These are phyloP conservation scores for Zootermopsis nevadensis DNA, from an alignment of 2,888 invertebrate genomes.

Conservation along the genomic window DNA sequence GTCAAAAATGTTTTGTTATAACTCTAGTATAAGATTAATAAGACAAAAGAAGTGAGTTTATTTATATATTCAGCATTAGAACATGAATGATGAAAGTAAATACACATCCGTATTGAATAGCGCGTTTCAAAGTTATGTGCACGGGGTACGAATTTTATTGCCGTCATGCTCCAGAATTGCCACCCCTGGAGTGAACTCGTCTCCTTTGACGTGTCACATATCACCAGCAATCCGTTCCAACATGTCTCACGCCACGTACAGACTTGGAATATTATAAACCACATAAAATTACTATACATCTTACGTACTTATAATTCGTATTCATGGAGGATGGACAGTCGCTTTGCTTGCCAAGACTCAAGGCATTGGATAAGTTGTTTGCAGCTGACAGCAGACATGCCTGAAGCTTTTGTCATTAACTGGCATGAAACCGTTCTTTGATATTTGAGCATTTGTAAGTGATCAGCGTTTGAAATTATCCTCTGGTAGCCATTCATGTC, in stretches of 20 bases:
- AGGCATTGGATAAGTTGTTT: slow-evolving; percentile 4
- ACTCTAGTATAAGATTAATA: too few relatives aligned
- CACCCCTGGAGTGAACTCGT: slow-evolving; percentile 1
- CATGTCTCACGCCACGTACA: slow-evolving; percentile 29
- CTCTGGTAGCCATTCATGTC: too few relatives aligned
- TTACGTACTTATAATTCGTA: slow-evolving; percentile 17
- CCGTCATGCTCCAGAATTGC: not conserved
- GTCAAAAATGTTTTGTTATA: too few relatives aligned
- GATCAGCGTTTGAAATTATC: too few relatives aligned
- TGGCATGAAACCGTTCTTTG: too few relatives aligned
- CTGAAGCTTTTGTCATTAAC: too few relatives aligned
- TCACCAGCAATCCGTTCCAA: slow-evolving; percentile 16
- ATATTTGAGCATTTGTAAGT: too few relatives aligned
- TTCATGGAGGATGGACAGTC: not conserved
- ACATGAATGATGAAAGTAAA: not conserved
- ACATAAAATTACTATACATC: slow-evolving; percentile 28
- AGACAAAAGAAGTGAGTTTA: too few relatives aligned
- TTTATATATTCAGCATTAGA: not conserved
- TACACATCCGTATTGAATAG: not conserved
- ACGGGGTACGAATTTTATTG: too few relatives aligned
- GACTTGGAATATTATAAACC: slow-evolving; percentile 32
- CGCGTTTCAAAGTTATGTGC: too few relatives aligned
- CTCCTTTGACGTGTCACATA: slow-evolving; percentile 22
- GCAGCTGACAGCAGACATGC: not conserved
- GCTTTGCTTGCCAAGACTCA: not conserved